phyloP scores from a whole-genome alignment of 2,888 invertebrate species.

The Temnothorax unifasciatus region DNA sequence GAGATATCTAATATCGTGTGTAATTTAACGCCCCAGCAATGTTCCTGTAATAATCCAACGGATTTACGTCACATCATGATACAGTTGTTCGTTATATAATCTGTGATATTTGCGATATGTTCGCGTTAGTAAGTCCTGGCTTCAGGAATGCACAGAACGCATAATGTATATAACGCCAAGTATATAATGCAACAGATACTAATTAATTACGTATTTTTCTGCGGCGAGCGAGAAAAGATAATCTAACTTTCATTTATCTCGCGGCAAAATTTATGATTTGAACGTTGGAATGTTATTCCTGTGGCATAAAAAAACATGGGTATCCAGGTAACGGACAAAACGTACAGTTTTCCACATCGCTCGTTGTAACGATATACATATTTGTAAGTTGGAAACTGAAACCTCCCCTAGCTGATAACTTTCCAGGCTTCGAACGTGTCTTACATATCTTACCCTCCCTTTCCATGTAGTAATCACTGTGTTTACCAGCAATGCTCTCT shows the following conservation, averaged over 20 bases:
- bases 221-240: not conserved
- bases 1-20: slow-evolving; percentile 21
- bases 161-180: not conserved
- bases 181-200: not conserved
- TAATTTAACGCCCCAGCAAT: slow-evolving; percentile 18
- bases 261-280: slow-evolving; percentile 7
- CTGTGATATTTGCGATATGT: slow-evolving; percentile 24
- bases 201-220: slow-evolving; percentile 12
- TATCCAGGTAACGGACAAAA: not conserved
- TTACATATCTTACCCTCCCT: not conserved
- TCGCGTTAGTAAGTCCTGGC: not conserved
- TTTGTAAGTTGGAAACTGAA: slow-evolving; percentile 12
- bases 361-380: not conserved
- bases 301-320: not conserved
- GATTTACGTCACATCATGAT: slow-evolving; percentile 15
- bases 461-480: not conserved
- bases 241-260: not conserved
- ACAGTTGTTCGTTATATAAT: slow-evolving; percentile 11
- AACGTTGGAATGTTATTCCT: not conserved
- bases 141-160: not conserved
- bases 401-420: slow-evolving; percentile 4
- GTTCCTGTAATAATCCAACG: not conserved
- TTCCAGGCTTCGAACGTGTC: not conserved
- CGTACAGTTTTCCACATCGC: slow-evolving; percentile 1
- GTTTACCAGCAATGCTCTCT: slow-evolving; percentile 12